phyloP scores from a whole-genome alignment of 2,888 invertebrate species.

The Pemphredon lugubris region DNA sequence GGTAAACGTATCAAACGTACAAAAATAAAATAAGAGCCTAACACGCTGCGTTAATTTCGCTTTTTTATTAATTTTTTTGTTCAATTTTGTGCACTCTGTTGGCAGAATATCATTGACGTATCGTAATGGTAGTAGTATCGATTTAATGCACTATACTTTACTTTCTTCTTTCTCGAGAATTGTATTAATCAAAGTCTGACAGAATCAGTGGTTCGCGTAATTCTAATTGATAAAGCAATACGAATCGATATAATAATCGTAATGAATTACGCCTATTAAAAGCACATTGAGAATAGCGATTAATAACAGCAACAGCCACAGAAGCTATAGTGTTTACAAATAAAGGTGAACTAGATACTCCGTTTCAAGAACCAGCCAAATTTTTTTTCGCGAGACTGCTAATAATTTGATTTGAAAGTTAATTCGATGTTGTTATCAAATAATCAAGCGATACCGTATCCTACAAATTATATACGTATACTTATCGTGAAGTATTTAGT shows the following conservation, averaged over 20 bases:
- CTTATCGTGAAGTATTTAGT: no score
- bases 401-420: no score
- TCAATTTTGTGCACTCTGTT: background rate
- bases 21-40: constrained; percentile 12
- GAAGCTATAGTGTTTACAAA: constrained; percentile 56
- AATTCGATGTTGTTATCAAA: no score
- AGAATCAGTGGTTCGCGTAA: constrained; percentile 11
- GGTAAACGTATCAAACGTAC: background rate
- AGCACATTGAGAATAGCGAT: constrained; percentile 61
- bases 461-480: no score
- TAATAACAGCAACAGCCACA: constrained; percentile 66
- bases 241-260: constrained; percentile 39
- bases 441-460: no score
- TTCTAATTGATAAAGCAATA: constrained; percentile 41
- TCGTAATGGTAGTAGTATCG: no score
- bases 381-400: no score
- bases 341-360: constrained; percentile 33
- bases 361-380: background rate
- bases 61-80: background rate
- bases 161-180: no score
- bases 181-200: no score
- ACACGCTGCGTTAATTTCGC: background rate
- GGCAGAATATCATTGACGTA: no score
- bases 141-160: no score
- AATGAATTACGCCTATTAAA: constrained; percentile 53